Percentiles rank a stretch among this genome's conserved stretches.
These are phyloP conservation scores for Ectemnius cavifrons DNA, from an alignment of 2,888 invertebrate genomes.

Conservation along the genomic window DNA sequence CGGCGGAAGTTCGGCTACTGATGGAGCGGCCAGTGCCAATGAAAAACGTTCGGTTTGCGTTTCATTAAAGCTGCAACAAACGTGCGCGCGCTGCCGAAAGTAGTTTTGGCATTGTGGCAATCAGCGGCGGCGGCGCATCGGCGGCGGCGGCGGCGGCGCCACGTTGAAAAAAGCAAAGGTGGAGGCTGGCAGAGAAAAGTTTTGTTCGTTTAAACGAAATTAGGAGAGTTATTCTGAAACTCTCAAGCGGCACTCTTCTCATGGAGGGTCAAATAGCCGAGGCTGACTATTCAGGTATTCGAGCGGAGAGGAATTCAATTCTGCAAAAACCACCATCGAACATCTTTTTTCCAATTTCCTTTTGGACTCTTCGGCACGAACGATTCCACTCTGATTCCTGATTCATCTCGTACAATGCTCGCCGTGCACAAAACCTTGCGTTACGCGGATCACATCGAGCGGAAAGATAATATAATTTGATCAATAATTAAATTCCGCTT, in stretches of 20 bases:
- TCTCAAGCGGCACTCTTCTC: neutral
- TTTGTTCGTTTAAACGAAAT: neutral
- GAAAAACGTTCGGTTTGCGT: neutral
- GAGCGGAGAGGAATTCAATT: neutral
- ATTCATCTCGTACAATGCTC: too few species aligned
- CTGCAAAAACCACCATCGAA: neutral
- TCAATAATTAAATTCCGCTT: too few species aligned
- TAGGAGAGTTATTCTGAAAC: neutral
- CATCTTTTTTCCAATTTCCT: too few species aligned
- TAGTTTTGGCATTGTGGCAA: neutral
- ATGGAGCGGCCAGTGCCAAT: too few species aligned
- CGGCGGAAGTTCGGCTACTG: neutral
- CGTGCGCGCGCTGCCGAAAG: neutral
- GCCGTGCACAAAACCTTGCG: too few species aligned
- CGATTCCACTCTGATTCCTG: too few species aligned
- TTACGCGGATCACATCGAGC: too few species aligned
- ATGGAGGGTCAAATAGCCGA: neutral
- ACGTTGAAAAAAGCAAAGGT: neutral
- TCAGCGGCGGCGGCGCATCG: neutral
- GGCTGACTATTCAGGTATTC: neutral
- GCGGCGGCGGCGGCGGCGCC: neutral
- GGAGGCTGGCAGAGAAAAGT: neutral
- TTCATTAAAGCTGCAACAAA: constrained; percentile 1
- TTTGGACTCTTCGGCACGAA: neutral
- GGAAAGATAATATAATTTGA: too few species aligned